Conservation (phyloP, 2,888 invertebrate genomes). For the Chirona hameri region DNA sequence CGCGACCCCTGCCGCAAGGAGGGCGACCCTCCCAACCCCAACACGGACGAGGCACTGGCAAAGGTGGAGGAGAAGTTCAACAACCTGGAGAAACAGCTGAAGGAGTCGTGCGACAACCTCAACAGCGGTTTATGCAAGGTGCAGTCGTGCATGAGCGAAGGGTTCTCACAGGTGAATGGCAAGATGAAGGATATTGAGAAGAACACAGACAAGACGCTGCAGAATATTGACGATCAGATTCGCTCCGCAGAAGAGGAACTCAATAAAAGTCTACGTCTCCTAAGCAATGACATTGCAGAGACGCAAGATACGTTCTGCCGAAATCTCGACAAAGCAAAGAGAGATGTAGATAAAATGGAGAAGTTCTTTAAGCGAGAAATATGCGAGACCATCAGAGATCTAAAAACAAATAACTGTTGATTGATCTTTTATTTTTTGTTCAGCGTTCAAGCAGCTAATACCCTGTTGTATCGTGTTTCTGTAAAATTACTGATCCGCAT, state of each 20-base stretch:
- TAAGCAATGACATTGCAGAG: neutral
- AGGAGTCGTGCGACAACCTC: slow-evolving; percentile 12
- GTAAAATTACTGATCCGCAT: no score
- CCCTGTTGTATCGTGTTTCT: no score
- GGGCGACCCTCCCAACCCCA: neutral
- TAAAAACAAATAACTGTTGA: neutral
- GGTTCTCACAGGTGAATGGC: neutral
- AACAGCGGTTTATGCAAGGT: slow-evolving; percentile 11
- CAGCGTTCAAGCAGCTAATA: neutral
- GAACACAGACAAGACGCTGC: neutral
- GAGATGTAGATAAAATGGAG: slow-evolving; percentile 5
- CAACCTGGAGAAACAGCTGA: slow-evolving; percentile 9
- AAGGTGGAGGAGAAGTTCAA: slow-evolving; percentile 25
- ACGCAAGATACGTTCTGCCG: slow-evolving; percentile 1
- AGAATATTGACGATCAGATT: neutral
- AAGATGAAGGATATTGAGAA: slow-evolving; percentile 23
- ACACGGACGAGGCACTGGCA: neutral
- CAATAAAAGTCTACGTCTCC: neutral
- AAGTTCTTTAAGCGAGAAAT: slow-evolving; percentile 14
- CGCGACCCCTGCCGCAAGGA: slow-evolving; percentile 23
- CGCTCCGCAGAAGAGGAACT: neutral
- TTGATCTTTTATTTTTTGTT: neutral
- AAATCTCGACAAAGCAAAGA: slow-evolving; percentile 4
- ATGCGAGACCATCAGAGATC: slow-evolving; percentile 3
- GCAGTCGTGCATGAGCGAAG: neutral